These are phyloP conservation scores for Crypturellus tataupa DNA, from an alignment of 2,797 vertebrate genomes.

Conservation along the genomic window DNA sequence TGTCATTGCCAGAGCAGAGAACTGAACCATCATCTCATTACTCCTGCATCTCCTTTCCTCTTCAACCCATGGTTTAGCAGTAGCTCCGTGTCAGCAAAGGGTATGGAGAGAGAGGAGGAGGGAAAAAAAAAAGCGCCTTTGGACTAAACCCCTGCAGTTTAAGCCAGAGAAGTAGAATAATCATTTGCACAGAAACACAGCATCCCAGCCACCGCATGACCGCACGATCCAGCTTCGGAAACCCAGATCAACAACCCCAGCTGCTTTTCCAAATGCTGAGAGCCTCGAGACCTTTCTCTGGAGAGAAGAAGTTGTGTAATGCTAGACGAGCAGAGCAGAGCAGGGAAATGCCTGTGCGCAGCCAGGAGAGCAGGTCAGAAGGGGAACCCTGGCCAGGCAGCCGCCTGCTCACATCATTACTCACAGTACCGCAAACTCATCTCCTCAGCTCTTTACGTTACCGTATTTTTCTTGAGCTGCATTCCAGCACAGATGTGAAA, in stretches of 20 bases:
- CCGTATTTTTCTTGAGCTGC: not conserved
- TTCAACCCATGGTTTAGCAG: not conserved
- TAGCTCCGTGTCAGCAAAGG: not conserved
- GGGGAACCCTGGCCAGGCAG: conserved; percentile 45
- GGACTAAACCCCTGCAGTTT: not conserved
- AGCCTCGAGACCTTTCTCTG: not conserved
- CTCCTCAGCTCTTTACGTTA: not conserved
- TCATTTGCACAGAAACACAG: conserved; percentile 6
- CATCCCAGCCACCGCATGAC: not conserved
- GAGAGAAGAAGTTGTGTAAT: not conserved
- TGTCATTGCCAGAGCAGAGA: not conserved
- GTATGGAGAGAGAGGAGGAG: too few relatives aligned
- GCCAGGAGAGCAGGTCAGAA: conserved; percentile 26
- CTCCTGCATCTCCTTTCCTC: not conserved
- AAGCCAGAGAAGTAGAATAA: conserved; percentile 58
- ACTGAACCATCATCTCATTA: not conserved
- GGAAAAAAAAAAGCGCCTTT: not conserved
- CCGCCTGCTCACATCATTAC: conserved; percentile 43
- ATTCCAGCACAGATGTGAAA: not conserved
- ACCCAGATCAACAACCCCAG: conserved; percentile 23
- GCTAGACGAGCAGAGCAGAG: not conserved
- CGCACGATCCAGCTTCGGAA: not conserved
- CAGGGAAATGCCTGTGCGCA: not conserved
- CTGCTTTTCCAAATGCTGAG: not conserved
- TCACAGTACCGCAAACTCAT: not conserved